These are phyloP conservation scores for Callosobruchus maculatus DNA, from an alignment of 2,888 invertebrate species.

Conservation along the genomic window DNA sequence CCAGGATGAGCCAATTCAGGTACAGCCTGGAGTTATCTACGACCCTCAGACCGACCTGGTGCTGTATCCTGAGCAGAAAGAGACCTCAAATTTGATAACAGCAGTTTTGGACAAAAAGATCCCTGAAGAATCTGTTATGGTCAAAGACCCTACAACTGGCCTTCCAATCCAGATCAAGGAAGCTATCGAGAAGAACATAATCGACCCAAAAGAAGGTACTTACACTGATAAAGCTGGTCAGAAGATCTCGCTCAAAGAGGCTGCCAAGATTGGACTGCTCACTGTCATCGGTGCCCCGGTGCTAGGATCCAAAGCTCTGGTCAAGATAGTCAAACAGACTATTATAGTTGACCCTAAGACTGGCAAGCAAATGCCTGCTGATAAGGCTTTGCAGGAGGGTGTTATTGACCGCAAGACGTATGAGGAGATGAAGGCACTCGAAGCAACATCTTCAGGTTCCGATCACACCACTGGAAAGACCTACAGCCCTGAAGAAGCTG, in stretches of 20 bases:
- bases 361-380: constrained; percentile 74
- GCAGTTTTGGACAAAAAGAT: constrained; percentile 76
- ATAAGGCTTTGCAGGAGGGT: constrained; percentile 76
- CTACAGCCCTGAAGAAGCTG: constrained; percentile 44
- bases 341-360: constrained; percentile 77
- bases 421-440: constrained; percentile 49
- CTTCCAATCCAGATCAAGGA: constrained; percentile 66
- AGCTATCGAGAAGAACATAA: constrained; percentile 71
- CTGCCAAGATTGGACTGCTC: constrained; percentile 74
- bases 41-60: constrained; percentile 74
- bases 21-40: constrained; percentile 70
- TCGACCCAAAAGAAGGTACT: constrained; percentile 68
- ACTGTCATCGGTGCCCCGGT: constrained; percentile 73
- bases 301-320: constrained; percentile 65
- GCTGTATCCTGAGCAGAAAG: constrained; percentile 67
- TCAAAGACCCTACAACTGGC: constrained; percentile 67
- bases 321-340: constrained; percentile 57
- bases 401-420: constrained; percentile 60
- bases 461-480: constrained; percentile 5
- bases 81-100: constrained; percentile 67
- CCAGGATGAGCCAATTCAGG: constrained; percentile 64
- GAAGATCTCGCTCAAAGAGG: constrained; percentile 67
- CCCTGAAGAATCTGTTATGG: constrained; percentile 63
- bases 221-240: constrained; percentile 65
- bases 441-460: constrained; percentile 32